These are phyloP conservation scores for Cephonodes hylas DNA, from an alignment of 2,888 invertebrate genomes.

Conservation along the genomic window DNA sequence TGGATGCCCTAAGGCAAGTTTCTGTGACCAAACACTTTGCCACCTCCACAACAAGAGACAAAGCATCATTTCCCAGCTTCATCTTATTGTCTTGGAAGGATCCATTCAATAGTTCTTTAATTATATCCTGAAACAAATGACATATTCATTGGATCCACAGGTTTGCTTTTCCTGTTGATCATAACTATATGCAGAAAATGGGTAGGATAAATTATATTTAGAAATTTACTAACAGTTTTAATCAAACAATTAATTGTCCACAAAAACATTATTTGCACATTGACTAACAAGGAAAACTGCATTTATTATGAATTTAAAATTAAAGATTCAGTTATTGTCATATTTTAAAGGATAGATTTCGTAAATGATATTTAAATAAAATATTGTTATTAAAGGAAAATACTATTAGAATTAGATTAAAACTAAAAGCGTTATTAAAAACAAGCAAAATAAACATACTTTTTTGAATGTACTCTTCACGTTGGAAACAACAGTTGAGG, in stretches of 20 bases:
- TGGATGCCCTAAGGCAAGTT: constrained; percentile 76
- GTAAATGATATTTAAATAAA: too few relatives aligned
- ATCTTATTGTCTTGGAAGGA: constrained; percentile 79
- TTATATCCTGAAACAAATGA: constrained; percentile 62
- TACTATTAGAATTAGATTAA: too few relatives aligned
- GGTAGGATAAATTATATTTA: too few relatives aligned
- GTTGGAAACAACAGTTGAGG: constrained; percentile 56
- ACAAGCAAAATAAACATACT: constrained; percentile 34
- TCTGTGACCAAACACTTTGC: constrained; percentile 79
- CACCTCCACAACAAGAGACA: constrained; percentile 76
- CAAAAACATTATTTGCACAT: too few relatives aligned
- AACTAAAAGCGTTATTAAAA: neutral
- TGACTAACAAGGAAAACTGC: too few relatives aligned
- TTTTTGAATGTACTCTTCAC: constrained; percentile 60
- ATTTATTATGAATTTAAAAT: neutral
- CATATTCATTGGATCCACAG: neutral
- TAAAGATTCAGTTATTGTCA: too few relatives aligned
- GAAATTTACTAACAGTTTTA: too few relatives aligned
- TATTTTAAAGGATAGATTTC: too few relatives aligned
- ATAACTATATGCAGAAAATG: too few relatives aligned
- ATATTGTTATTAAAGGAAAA: too few relatives aligned
- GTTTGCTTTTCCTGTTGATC: neutral
- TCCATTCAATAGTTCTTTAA: constrained; percentile 77
- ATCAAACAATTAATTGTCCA: too few relatives aligned
- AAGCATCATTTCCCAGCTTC: constrained; percentile 77